A percentile compares a stretch with the other conserved stretches of the same genome.
phyloP scores from a whole-genome alignment of 1,140 invertebrate genomes.

The Prorops nasuta region DNA sequence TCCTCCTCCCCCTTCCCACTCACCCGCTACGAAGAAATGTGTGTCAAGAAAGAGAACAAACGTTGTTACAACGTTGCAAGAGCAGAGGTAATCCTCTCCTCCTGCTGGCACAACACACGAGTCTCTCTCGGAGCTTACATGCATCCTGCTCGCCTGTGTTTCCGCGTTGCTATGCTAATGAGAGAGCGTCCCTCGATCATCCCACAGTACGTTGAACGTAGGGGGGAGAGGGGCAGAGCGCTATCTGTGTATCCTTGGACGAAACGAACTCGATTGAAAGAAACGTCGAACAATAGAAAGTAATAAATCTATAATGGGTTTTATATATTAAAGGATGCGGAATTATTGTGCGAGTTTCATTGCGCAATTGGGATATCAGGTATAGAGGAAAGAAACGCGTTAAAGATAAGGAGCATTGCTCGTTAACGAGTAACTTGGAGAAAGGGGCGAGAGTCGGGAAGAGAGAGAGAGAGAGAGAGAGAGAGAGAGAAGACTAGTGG shows the following conservation, averaged over 20 bases:
- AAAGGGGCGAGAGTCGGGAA: constrained; percentile 18
- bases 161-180: constrained; percentile 41
- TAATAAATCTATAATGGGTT: too few species aligned
- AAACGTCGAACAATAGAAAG: too few species aligned
- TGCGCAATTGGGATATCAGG: too few species aligned
- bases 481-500: constrained; percentile 25
- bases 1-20: constrained; percentile 20
- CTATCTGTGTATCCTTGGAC: constrained; percentile 20
- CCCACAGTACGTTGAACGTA: too few species aligned
- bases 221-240: constrained; percentile 8
- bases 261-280: too few species aligned
- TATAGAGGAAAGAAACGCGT: too few species aligned
- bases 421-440: too few species aligned
- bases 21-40: too few species aligned
- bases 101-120: constrained; percentile 26
- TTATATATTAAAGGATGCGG: too few species aligned
- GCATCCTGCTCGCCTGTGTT: constrained; percentile 18
- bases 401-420: too few species aligned
- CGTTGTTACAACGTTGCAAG: background rate
- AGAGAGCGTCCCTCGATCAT: constrained; percentile 29
- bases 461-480: constrained; percentile 8
- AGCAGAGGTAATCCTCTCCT: background rate
- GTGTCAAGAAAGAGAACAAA: too few species aligned
- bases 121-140: constrained; percentile 27
- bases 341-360: too few species aligned